Base-by-base conservation (phyloP, 2,888 invertebrate genomes). In the Nowickia ferox region DNA sequence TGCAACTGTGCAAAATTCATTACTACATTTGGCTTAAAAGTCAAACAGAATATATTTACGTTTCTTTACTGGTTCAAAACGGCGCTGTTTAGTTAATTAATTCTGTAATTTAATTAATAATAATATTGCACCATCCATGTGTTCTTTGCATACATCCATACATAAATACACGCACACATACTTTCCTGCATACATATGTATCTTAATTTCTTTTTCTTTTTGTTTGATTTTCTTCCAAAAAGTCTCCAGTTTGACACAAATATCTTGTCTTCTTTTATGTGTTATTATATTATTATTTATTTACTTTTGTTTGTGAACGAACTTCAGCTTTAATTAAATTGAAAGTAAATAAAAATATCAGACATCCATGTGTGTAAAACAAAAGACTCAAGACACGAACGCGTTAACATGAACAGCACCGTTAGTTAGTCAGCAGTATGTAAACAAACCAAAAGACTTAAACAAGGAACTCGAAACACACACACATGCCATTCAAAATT, bases 281-380 rank as follows among this genome's bases (percentile, higher is more conserved):
- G 9, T 30, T 48, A 17, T 48, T 46, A 65, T 61, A 44, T 63
- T 44, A 48, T 48, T 46, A n/a, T 46, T 30, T 30, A 30, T 30
- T 30, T 30, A 30, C 6, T 38, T 55, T 66, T 68, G 17, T 55
- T 30, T 30, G 30, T 30, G 30, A 30, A 76, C 76, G 65, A 55
- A 65, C 80, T 75, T 84, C 84, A 76, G 79, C 65, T 76, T 69
- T 61, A 59, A 80, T 40, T 51, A 51, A 66, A 40, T 72, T 55
- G 13, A 55, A 44, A 68, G 38, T n/a, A 61, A 82, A 68, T 74
- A 63, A 17, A 55, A 78, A 61, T 46, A 4, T 22, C 10, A 46
- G 44, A 55, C 22, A 30, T 53, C 1, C 6, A 15, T 19, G 19
- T 48, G 11, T 8, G 9, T 15, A 57, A 71, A 66, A 78, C 72